Base-by-base conservation (phyloP, 2,113 vertebrate genomes). In the Cisticola juncidis region DNA sequence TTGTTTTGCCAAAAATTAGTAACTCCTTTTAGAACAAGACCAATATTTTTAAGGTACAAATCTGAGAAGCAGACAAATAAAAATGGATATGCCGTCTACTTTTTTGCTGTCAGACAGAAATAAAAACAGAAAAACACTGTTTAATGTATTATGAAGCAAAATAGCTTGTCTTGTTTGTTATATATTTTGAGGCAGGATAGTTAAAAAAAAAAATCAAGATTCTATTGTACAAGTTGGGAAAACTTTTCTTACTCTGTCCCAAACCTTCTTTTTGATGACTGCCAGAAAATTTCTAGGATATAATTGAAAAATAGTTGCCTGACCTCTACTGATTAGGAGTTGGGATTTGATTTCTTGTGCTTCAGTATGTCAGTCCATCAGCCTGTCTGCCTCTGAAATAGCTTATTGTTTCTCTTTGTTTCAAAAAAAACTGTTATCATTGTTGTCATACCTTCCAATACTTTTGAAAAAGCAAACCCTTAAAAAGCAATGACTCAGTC, bases 361-460 rank as follows among this genome's bases (percentile, higher is more conserved):
- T 91, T 50, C 23, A 64, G 26, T 68, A 36, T 38, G 33, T 82
- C 57, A 58, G 25, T 82, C 94, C 29, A 29, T 65, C n/a, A 66
- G 5, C 51, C 81, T 78, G 24, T 69, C 8, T 70, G 31, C 14
- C 51, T 70, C 15, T 61, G 50, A 68, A 58, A 14, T 35, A 81
- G 18, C 7, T 62, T 50, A n/a, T 17, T 60, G 13, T 68, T 86
- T 72, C 38, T 3, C 0, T 71, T 15, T 40, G 21, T 38, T 79
- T 58, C 53, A 3, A 48, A 48, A 87, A 86, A 25, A 42, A 3
- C 5, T 3, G 16, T 16, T 0, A 0, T 21, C 2, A 2, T 31
- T 76, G 33, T 61, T 74, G 74, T 78, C 26, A 12, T 26, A 19
- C 6, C 16, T 91, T 29, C 26, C 71, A 50, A 42, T 5, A 42